Evolutionary conservation across 2,888 invertebrate species (phyloP), one percentile per base, ranked within the genome.

Genomic region (Protodeltote pygarga): DNA sequence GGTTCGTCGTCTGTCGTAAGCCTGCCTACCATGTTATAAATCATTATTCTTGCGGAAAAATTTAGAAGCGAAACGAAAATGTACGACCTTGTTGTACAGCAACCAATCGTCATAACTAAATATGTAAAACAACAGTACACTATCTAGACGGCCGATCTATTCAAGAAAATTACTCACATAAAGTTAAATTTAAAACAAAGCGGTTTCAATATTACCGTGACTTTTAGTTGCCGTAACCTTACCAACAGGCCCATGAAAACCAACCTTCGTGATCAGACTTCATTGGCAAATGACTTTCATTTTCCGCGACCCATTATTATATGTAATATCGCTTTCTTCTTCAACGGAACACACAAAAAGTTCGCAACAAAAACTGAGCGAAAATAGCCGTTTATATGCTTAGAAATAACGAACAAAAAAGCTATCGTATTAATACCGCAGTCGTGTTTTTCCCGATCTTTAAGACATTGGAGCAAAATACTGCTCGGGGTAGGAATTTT

Each of bases 231-330:
- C 42, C 50, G 53, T 65, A 66, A 59, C 47, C 70, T 52, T n/a
- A n/a, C n/a, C n/a, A n/a, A 52, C 45, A 33, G 51, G 49, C 55
- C 55, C 57, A 59, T 68, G 66, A 60, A 73, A 55, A 44, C 31
- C 50, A 51, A 63, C 71, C 73, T 78, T 77, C 69, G 71, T 69
- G 72, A 65, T 67, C 59, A 65, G 57, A 48, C 53, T 60, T 51
- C 51, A 62, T 59, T 41, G 51, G 58, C 52, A 66, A 73, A 72
- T 73, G 75, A 77, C 76, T 79, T 79, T 79, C 75, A 55, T 67
- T 81, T 79, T 79, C 71, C 48, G 60, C 61, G 70, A 55, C 63
- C 68, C 59, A 67, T 69, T 71, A 74, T 69, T 69, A 64, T 52
- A 62, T 55, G 63, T 63, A 68, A 68, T 54, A 62, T 46, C 38